Base-by-base conservation (phyloP, 1,140 invertebrate genomes). In the Phenacoccus solenopsis region DNA sequence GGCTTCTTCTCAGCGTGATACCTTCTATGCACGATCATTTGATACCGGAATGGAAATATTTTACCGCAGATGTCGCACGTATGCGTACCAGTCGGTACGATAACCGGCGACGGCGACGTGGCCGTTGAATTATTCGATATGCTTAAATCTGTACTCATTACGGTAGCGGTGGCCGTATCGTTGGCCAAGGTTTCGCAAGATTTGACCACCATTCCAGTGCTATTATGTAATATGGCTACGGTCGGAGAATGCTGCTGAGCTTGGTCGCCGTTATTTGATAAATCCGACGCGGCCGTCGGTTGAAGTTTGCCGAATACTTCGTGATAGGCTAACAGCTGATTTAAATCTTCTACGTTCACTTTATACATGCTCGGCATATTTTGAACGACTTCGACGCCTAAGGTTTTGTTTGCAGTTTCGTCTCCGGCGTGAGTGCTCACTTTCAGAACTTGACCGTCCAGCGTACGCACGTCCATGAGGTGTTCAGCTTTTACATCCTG, bases 271-370 rank as follows among this genome's bases (percentile, higher is more conserved):
- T 81, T 80, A 1, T 81, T 80, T n/a, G 84, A 76, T 10, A 69
- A 32, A 32, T 56, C 38, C 9, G 64, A 21, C 67, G 70, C 56
- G 10, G 28, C 56, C 10, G 84, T 83, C 72, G 79, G 82, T 72
- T 89, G 88, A 16, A 90, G 79, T 78, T 91, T 91, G n/a, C 89
- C 90, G 78, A 91, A 91, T 16, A 91, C 89, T 79, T 91, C 90
- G 76, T 91, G 90, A 79, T 90, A 91, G n/a, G 89, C 88, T 35
- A 91, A 78, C 56, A 91, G 78, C 74, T 90, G 89, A 71, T 89
- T 90, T 22, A 91, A 82, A 73, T 91, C 90, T 75, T 91, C 90
- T 1, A 90, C 88, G 77, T 90, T 91, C 1, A 80, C 88, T 82
- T 89, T 90, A 77, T 89, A 90, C 59, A 64, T 64, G 59, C 10